Evolutionary conservation across 1,140 invertebrate species (phyloP).

Genomic region (Lordiphosa clarofinis): DNA sequence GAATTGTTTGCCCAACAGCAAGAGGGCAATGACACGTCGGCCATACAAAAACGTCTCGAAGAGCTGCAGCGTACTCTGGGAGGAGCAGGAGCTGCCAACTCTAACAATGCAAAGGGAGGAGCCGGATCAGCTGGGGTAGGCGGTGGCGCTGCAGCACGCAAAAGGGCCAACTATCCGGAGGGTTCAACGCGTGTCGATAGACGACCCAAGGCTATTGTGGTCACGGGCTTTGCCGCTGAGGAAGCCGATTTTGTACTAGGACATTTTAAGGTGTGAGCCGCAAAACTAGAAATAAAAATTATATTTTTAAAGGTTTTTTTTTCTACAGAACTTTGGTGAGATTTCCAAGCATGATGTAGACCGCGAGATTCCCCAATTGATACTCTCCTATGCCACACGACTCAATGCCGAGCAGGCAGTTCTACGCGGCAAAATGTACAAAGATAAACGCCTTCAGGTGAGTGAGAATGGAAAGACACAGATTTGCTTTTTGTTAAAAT

Average conservation of each 20-base stretch:
- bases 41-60: conserved; percentile 74
- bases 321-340: conserved; percentile 71
- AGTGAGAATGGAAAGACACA: conserved; percentile 4
- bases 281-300: neutral
- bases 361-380: conserved; percentile 72
- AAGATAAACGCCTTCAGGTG: conserved; percentile 77
- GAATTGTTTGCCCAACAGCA: conserved; percentile 78
- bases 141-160: conserved; percentile 36
- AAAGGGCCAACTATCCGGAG: conserved; percentile 59
- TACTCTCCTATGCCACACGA: conserved; percentile 76
- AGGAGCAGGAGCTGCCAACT: conserved; percentile 9
- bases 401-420: conserved; percentile 79
- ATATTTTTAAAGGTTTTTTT: neutral
- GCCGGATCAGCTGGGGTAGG: conserved; percentile 15
- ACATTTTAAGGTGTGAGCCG: conserved; percentile 79
- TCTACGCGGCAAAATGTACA: conserved; percentile 75
- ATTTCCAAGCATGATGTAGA: conserved; percentile 79
- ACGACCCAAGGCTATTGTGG: conserved; percentile 70
- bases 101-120: conserved; percentile 24
- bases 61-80: conserved; percentile 76
- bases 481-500: neutral
- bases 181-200: conserved; percentile 74
- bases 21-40: conserved; percentile 77
- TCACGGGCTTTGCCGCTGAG: conserved; percentile 72
- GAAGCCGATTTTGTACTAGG: conserved; percentile 77